phyloP scores from a whole-genome alignment of 2,113 vertebrate genomes.

The Microtus richardsoni region DNA sequence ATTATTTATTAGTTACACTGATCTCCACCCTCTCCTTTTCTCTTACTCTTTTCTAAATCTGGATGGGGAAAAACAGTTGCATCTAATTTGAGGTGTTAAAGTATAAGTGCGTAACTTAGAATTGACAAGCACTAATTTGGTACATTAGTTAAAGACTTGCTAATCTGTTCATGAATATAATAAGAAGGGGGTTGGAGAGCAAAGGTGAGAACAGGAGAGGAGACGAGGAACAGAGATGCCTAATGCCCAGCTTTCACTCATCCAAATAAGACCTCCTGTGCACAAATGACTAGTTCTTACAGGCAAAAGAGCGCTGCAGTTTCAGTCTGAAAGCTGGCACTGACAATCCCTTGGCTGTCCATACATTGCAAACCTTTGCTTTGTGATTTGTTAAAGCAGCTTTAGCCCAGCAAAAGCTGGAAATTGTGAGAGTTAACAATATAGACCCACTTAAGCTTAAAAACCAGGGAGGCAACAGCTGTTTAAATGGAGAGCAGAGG shows the following conservation, averaged over 20 bases:
- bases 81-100: constrained; percentile 38
- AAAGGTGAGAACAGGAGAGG: not conserved
- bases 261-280: not conserved
- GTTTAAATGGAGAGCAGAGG: constrained; percentile 43
- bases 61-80: not conserved
- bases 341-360: not conserved
- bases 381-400: not conserved
- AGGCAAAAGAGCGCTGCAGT: not conserved
- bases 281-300: not conserved
- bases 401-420: not conserved
- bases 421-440: not conserved
- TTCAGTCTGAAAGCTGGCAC: not conserved
- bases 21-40: not conserved
- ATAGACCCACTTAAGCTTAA: constrained; percentile 14
- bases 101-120: constrained; percentile 8
- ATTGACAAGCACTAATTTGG: constrained; percentile 22
- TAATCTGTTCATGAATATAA: not conserved
- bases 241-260: not conserved
- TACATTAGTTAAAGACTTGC: not conserved
- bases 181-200: not conserved
- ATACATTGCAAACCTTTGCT: not conserved
- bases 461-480: constrained; percentile 32
- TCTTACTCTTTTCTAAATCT: constrained; percentile 22
- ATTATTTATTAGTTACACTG: not conserved
- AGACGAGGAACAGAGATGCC: not conserved